phyloP scores from a whole-genome alignment of 1,140 invertebrate species.

The Ceratina calcarata region DNA sequence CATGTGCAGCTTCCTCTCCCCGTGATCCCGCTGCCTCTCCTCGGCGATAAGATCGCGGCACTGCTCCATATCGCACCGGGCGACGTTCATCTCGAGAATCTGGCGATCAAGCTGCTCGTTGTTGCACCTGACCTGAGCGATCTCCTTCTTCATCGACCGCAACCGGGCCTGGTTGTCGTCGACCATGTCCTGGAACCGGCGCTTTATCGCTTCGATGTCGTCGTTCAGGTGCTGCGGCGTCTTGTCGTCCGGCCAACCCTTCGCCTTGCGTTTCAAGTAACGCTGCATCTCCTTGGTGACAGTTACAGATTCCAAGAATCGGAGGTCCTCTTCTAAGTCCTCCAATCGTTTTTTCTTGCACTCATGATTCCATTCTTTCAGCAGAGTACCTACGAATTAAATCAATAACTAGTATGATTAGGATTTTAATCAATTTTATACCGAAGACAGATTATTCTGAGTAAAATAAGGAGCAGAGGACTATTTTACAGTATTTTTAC shows the following conservation, averaged over 20 bases:
- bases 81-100: constrained; percentile 68
- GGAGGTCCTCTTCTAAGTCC: constrained; percentile 82
- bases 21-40: constrained; percentile 54
- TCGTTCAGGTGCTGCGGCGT: constrained; percentile 79
- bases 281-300: constrained; percentile 83
- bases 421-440: too few species aligned
- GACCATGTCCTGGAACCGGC: constrained; percentile 58
- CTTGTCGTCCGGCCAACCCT: constrained; percentile 78
- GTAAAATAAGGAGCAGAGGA: too few species aligned
- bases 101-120: constrained; percentile 69
- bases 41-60: constrained; percentile 65
- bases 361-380: constrained; percentile 84
- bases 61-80: constrained; percentile 70
- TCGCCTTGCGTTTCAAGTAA: constrained; percentile 79
- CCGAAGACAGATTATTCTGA: too few species aligned
- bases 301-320: constrained; percentile 80
- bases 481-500: too few species aligned
- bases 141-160: constrained; percentile 58
- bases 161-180: constrained; percentile 54
- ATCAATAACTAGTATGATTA: too few species aligned
- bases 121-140: constrained; percentile 53
- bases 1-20: constrained; percentile 79
- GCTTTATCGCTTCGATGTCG: constrained; percentile 77
- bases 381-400: constrained; percentile 75
- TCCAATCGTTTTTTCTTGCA: constrained; percentile 82